Evolutionary conservation across 2,797 vertebrate genomes (phyloP), one percentile per base, ranked within the genome.

Genomic region (Diplodus sargus): DNA sequence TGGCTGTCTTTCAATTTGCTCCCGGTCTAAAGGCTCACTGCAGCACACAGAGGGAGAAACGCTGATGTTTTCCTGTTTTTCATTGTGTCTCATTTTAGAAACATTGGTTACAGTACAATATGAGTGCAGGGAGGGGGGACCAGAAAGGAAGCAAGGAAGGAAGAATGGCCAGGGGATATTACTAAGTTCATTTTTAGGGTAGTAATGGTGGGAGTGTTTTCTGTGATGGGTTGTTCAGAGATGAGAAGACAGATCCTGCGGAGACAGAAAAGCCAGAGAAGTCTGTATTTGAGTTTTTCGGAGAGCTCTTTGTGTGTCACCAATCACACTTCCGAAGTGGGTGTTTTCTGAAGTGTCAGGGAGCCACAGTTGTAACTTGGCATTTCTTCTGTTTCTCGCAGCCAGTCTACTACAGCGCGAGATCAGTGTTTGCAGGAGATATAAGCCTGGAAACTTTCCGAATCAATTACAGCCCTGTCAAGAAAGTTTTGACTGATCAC

Each of bases 121-220:
- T 53, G 43, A 47, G 45, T 45, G 23, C 18, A 39, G 23, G 28
- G 20, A 22, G 23, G 30, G 56, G 28, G 25, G 6, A 3, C 2
- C 16, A 58, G 28, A 62, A 49, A 71, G 62, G 17, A 64, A 76
- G 52, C 20, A 48, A 62, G 18, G 15, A 39, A 39, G 17, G 4
- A 34, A 45, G 39, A 52, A 79, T 77, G 34, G 70, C 45, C 68
- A 51, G 48, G 72, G 59, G 70, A 70, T 47, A 42, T 54, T 58
- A 30, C 54, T 62, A n/a, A 22, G 43, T 59, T 63, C 2, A 25
- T 51, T 57, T 76, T 12, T 70, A 66, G 65, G 63, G 12, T 22
- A 11, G 39, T 57, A 64, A 74, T 30, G 18, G 17, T 8, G 16
- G 23, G 28, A 69, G 11, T 16, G 8, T 64, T 72, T 65, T 69